phyloP scores from a whole-genome alignment of 2,113 vertebrate genomes.

The Choloepus hoffmanni region DNA sequence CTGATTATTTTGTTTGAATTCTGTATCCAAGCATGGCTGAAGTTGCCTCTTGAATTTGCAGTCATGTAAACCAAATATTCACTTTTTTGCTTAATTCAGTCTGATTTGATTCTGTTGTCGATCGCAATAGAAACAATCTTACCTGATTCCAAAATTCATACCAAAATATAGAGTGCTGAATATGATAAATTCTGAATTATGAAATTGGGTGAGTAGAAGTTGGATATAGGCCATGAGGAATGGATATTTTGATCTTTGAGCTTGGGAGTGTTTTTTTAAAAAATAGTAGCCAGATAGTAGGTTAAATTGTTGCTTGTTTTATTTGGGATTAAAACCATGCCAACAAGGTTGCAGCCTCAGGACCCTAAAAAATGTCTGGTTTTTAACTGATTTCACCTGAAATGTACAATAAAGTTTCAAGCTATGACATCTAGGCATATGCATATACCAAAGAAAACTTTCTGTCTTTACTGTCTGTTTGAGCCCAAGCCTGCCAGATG shows the following conservation, averaged over 20 bases:
- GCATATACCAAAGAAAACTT: neutral
- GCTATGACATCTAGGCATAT: neutral
- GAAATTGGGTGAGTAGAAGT: neutral
- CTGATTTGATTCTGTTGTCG: neutral
- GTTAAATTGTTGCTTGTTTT: conserved; percentile 7
- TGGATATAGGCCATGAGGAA: neutral
- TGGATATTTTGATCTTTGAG: neutral
- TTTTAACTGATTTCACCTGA: neutral
- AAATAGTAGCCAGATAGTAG: neutral
- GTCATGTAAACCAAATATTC: neutral
- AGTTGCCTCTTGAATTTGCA: neutral
- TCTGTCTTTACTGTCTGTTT: neutral
- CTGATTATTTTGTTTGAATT: neutral
- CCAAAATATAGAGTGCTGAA: neutral
- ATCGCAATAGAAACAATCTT: neutral
- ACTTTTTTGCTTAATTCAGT: conserved; percentile 2
- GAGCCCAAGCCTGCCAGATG: neutral
- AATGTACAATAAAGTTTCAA: neutral
- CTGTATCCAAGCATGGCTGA: neutral
- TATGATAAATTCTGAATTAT: neutral
- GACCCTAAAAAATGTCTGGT: neutral
- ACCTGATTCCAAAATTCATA: neutral
- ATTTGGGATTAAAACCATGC: neutral
- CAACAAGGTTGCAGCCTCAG: neutral
- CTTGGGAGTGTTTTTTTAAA: neutral